Base-by-base conservation (phyloP, 2,797 vertebrate species). In the Gymnocypris eckloni region DNA sequence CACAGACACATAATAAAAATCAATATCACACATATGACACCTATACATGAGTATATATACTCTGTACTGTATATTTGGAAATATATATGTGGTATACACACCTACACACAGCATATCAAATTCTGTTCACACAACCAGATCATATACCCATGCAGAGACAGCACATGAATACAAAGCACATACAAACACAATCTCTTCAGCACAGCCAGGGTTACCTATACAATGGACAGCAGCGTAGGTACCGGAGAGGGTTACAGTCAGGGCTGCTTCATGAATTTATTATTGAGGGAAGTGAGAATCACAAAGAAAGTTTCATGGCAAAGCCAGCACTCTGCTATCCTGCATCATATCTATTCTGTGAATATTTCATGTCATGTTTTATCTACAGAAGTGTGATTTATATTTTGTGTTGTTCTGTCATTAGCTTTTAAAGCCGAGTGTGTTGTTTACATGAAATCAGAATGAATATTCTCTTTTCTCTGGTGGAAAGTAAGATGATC, bases 211-310 rank as follows among this genome's bases (percentile, higher is more conserved):
- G 50, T 78, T 79, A 79, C 84, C 77, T 79, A 33, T 33, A 80
- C 76, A 80, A 86, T 81, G 25, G 41, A 86, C 56, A 70, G 45
- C 67, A 81, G 37, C 20, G 52, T 71, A 56, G 75, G 83, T 85
- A 71, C 83, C 37, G 9, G 69, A 73, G 66, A 71, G 77, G 76
- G 83, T 79, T 85, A 79, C 54, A 56, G 84, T 50, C 69, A 81
- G 78, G 84, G 48, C 77, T 80, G 78, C 78, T 45, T 73, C 33
- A 71, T 86, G 75, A 84, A 89, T 85, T 69, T 69, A 81, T 87
- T 86, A 87, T 81, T 87, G 81, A 87, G 81, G 50, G 81, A 45
- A n/a, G 84, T 77, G 22, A 37, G 67, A 89, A 82, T 81, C 73
- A 87, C 48, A 87, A 41, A 75, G 79, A 70, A 82, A 73, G 75